phyloP scores from a whole-genome alignment of 2,888 invertebrate genomes.

The Idaea aversata region DNA sequence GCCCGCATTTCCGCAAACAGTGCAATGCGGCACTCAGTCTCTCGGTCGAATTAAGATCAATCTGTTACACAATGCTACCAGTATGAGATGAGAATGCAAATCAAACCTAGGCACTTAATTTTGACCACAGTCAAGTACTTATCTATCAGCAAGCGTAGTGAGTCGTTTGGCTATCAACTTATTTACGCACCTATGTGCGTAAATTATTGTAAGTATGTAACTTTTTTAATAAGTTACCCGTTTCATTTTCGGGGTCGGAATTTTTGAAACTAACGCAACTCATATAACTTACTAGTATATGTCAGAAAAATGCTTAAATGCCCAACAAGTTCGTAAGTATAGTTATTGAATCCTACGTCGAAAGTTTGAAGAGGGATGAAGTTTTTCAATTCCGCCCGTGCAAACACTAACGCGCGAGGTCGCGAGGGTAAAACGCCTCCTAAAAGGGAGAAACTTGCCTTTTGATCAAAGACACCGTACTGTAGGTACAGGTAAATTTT shows the following conservation, averaged over 20 bases:
- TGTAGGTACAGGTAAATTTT: not conserved
- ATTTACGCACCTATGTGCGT: no score
- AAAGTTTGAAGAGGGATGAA: constrained; percentile 30
- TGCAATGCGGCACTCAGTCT: constrained; percentile 3
- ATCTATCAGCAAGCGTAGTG: no score
- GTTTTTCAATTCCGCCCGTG: constrained; percentile 29
- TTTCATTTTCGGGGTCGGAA: not conserved
- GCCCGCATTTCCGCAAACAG: constrained; percentile 9
- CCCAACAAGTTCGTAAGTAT: not conserved
- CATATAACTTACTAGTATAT: not conserved
- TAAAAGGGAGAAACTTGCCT: constrained; percentile 18
- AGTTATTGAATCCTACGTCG: constrained; percentile 22
- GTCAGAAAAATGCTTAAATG: not conserved
- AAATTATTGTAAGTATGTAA: no score
- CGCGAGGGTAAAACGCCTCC: constrained; percentile 23
- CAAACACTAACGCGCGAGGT: constrained; percentile 24
- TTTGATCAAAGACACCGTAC: constrained; percentile 2
- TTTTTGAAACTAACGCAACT: not conserved
- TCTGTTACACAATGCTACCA: constrained; percentile 3
- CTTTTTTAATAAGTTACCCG: not conserved
- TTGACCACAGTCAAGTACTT: no score
- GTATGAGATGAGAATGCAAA: not conserved
- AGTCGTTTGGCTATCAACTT: no score
- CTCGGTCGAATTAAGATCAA: constrained; percentile 1
- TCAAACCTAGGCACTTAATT: not conserved